Evolutionary conservation across 2,113 vertebrate species (phyloP), one percentile per base, ranked within the genome.

Genomic region (Theristicus caerulescens): DNA sequence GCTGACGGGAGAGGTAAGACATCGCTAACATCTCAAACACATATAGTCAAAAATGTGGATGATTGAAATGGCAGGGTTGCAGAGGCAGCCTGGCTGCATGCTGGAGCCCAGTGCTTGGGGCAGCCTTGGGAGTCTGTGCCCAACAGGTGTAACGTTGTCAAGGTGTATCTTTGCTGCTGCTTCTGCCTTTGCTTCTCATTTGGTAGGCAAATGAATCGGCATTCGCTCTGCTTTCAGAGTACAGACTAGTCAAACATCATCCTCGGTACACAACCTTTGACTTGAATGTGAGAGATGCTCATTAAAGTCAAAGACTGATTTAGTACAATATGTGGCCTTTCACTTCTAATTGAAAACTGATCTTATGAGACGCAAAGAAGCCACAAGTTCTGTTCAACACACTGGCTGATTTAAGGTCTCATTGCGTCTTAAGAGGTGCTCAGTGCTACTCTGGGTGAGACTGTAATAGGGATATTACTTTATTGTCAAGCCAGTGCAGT

Each of bases 1-100:
- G 89, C 96, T 95, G 94, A 79, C 86, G 94, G 95, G 82, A 95
- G 85, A 96, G 96, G 93, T 93, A 92, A 97, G 88, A 92, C 59
- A 91, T 85, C 80, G 40, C 58, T 81, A 91, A 91, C 16, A 34
- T 92, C 95, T 96, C 87, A 96, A 97, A 93, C 74, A 94, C 86
- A 77, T 24, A 52, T 34, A 93, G 87, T 52, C 58, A 52, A 82
- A 96, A 97, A 83, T 85, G 93, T 95, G 88, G 94, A 42, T 94
- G 94, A 88, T 83, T 86, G 86, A 92, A 94, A 94, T 82, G 90
- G 88, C 25, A 59, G 94, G 93, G 89, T n/a, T 91, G 72, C 70
- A 57, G 73, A 93, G 90, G 69, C 67, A 92, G 74, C 90, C 86
- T 49, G 65, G 92, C 87, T 47, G 86, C 9, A 1, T 83, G 92